Percentiles rank a stretch among this genome's conserved stretches.
Evolutionary conservation across 1,140 invertebrate genomes (phyloP).

Genomic region (Drosophila parabipectinata): DNA sequence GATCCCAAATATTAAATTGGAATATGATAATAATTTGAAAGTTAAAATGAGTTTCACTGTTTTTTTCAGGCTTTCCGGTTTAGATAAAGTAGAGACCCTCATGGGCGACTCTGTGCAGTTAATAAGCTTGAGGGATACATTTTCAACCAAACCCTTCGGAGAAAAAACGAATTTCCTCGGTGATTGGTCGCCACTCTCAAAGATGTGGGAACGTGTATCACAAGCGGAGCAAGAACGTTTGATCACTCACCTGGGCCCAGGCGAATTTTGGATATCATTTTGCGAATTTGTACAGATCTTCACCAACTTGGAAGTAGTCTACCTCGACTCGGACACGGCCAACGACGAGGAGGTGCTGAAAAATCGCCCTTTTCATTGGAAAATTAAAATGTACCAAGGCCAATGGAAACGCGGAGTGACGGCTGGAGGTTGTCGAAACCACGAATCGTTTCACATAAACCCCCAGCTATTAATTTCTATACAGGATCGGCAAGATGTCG

Average conservation of each 20-base stretch:
- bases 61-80: slow-evolving; percentile 87
- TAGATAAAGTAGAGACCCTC: slow-evolving; percentile 91
- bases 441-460: slow-evolving; percentile 97
- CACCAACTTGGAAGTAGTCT: slow-evolving; percentile 93
- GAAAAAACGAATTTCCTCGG: slow-evolving; percentile 89
- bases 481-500: slow-evolving; percentile 92
- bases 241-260: slow-evolving; percentile 88
- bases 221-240: slow-evolving; percentile 90
- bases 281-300: slow-evolving; percentile 94
- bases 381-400: slow-evolving; percentile 93
- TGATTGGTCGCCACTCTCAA: slow-evolving; percentile 88
- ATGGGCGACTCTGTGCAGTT: slow-evolving; percentile 90
- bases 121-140: slow-evolving; percentile 89
- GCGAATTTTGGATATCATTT: slow-evolving; percentile 95
- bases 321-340: slow-evolving; percentile 94
- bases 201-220: slow-evolving; percentile 91
- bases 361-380: slow-evolving; percentile 91
- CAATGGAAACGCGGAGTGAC: slow-evolving; percentile 95
- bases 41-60: not conserved
- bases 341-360: slow-evolving; percentile 92
- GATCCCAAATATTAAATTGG: no score
- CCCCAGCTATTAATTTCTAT: slow-evolving; percentile 93
- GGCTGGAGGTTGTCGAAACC: slow-evolving; percentile 95
- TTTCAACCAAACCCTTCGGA: slow-evolving; percentile 85
- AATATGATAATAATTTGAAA: not conserved